Conservation (phyloP, 2,888 invertebrate species). For the Chrysopilus asiliformis region DNA sequence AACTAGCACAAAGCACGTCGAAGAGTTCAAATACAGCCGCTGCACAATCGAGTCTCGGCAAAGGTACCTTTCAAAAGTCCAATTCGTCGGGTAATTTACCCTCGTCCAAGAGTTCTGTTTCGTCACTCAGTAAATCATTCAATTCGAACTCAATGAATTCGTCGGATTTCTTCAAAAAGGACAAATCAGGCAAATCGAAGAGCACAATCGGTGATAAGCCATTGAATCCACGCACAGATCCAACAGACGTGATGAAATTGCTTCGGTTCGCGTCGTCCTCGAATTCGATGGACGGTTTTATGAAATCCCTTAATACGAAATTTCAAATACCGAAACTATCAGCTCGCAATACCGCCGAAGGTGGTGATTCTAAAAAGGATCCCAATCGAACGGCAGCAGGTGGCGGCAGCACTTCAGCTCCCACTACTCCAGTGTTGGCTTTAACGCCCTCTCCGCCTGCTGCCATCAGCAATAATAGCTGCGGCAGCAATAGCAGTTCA, state of each 20-base stretch:
- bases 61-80: constrained; percentile 33
- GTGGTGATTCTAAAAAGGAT: constrained; percentile 14
- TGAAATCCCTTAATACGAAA: constrained; percentile 64
- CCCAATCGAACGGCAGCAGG: no score
- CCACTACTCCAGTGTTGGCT: not conserved
- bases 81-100: constrained; percentile 32
- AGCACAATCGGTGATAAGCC: constrained; percentile 4
- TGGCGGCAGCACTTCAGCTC: no score
- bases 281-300: constrained; percentile 58
- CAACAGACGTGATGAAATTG: constrained; percentile 40
- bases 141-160: constrained; percentile 30
- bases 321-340: constrained; percentile 80
- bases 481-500: not conserved
- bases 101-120: constrained; percentile 20
- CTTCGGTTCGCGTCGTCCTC: constrained; percentile 39
- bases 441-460: not conserved
- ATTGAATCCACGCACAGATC: constrained; percentile 10
- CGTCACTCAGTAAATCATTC: constrained; percentile 26
- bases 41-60: constrained; percentile 15
- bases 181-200: constrained; percentile 8
- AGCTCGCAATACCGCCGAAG: constrained; percentile 34
- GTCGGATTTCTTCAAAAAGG: constrained; percentile 17
- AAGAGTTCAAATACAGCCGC: constrained; percentile 1
- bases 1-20: not conserved
- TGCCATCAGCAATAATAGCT: not conserved